A percentile compares a stretch with the other conserved stretches of the same genome.
phyloP scores from a whole-genome alignment of 2,888 invertebrate genomes.

The Eupithecia exiguata region DNA sequence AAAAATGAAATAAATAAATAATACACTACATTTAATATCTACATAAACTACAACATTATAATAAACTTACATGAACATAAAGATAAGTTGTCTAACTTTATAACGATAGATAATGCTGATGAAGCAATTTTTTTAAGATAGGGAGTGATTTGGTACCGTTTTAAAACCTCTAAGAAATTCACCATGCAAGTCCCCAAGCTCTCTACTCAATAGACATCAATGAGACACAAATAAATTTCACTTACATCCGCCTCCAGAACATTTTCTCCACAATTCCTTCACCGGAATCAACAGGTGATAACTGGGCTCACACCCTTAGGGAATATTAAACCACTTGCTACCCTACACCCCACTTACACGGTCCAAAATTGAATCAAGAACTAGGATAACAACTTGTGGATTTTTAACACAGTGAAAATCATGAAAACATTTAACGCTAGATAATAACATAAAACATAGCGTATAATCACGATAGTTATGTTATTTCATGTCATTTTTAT shows the following conservation, averaged over 20 bases:
- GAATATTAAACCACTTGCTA: constrained; percentile 62
- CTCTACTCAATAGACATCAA: not conserved
- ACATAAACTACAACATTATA: no score
- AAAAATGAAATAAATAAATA: no score
- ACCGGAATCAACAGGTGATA: constrained; percentile 78
- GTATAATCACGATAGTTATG: not conserved
- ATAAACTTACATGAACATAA: no score
- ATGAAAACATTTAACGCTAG: not conserved
- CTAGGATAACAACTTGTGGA: constrained; percentile 75
- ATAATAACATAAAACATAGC: not conserved
- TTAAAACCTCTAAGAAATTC: not conserved
- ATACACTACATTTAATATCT: no score
- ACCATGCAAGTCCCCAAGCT: not conserved
- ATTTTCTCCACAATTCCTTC: constrained; percentile 69
- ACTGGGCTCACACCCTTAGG: constrained; percentile 68
- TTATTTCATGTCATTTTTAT: constrained; percentile 4
- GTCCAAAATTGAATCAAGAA: constrained; percentile 64
- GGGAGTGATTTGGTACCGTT: no score
- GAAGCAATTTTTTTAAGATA: no score
- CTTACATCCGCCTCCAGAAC: constrained; percentile 78
- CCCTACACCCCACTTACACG: constrained; percentile 63
- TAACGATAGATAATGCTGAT: no score
- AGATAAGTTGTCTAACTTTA: no score
- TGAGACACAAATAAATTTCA: constrained; percentile 42
- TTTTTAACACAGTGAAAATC: constrained; percentile 38